Evolutionary conservation across 64 coral and sea anemone genomes (phyloP).

Genomic region (Orbicella faveolata): DNA sequence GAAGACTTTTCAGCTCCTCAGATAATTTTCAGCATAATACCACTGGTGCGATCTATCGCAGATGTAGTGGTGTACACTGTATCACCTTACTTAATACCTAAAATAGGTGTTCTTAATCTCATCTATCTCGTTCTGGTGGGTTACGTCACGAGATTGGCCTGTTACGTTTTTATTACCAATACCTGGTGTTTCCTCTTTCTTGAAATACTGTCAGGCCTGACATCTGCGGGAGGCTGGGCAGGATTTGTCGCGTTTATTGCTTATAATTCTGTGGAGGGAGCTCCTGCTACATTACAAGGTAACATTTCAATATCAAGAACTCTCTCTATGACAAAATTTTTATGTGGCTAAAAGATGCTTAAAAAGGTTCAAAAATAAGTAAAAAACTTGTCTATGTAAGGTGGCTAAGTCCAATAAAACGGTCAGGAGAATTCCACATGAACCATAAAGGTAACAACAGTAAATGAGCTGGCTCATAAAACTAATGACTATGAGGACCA

Average conservation of each 20-base stretch:
- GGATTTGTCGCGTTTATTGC: slow-evolving; percentile 58
- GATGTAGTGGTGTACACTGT: slow-evolving; percentile 66
- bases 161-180: slow-evolving; percentile 47
- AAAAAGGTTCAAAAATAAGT: too few relatives aligned
- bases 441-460: too few relatives aligned
- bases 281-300: slow-evolving; percentile 61
- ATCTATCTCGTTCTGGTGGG: slow-evolving; percentile 55
- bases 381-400: too few relatives aligned
- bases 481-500: too few relatives aligned
- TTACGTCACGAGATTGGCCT: slow-evolving; percentile 49
- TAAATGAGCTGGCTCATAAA: too few relatives aligned
- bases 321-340: background rate
- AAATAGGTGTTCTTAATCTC: slow-evolving; percentile 56
- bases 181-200: slow-evolving; percentile 51
- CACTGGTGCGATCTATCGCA: slow-evolving; percentile 52
- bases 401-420: too few relatives aligned
- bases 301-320: background rate
- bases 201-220: slow-evolving; percentile 63
- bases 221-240: slow-evolving; percentile 70
- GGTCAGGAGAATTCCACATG: too few relatives aligned
- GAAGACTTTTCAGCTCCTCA: slow-evolving; percentile 57
- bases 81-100: slow-evolving; percentile 55
- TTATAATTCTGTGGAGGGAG: slow-evolving; percentile 32
- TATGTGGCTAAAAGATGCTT: background rate
- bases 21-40: slow-evolving; percentile 63